Evolutionary conservation across 2,797 vertebrate genomes (phyloP).

Genomic region (Pangasius macronema): DNA sequence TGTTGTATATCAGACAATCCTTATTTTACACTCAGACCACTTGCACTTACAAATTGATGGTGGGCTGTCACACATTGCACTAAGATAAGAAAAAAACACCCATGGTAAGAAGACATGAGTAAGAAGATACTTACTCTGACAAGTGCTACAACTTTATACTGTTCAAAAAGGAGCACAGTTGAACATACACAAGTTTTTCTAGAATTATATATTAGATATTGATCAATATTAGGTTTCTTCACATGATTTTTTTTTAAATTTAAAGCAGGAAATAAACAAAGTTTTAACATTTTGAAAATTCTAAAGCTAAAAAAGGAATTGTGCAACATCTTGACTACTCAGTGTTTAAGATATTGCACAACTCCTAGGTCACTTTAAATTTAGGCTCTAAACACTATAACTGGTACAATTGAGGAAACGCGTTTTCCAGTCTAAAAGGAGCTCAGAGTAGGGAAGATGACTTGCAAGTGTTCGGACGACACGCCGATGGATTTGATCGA

Average conservation of each 20-base stretch:
- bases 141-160: background rate
- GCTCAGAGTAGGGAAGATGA: too few species aligned
- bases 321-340: background rate
- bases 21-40: background rate
- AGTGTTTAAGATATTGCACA: background rate
- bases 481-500: background rate
- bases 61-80: background rate
- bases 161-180: background rate
- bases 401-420: too few species aligned
- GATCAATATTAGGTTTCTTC: background rate
- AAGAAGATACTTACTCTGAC: background rate
- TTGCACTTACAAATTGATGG: background rate
- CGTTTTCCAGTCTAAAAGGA: too few species aligned
- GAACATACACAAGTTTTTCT: background rate
- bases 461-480: background rate
- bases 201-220: background rate
- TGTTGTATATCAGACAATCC: background rate
- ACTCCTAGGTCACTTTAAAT: background rate
- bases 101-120: background rate
- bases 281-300: background rate
- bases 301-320: background rate
- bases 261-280: background rate
- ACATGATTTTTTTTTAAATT: background rate
- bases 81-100: background rate
- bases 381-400: too few species aligned